These are phyloP conservation scores for Macroglossus sobrinus DNA, from an alignment of 2,113 vertebrate genomes.

Conservation along the genomic window DNA sequence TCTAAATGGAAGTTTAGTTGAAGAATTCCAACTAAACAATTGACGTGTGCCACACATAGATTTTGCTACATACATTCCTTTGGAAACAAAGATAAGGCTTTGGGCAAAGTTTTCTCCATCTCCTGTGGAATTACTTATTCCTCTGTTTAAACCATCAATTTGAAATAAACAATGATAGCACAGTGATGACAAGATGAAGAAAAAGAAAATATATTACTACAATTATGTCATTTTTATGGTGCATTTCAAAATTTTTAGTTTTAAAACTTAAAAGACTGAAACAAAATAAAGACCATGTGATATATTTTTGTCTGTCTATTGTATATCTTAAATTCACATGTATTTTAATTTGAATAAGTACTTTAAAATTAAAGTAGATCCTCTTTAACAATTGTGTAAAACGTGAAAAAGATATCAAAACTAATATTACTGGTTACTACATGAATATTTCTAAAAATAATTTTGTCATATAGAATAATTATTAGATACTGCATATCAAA, in stretches of 20 bases:
- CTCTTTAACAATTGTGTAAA: neutral
- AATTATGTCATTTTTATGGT: neutral
- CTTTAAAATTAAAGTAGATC: neutral
- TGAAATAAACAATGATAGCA: neutral
- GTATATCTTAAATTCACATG: neutral
- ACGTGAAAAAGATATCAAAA: neutral
- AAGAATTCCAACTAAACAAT: neutral
- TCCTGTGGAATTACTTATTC: neutral
- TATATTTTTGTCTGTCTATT: neutral
- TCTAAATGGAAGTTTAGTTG: neutral
- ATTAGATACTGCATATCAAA: too few species aligned
- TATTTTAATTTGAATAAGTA: neutral
- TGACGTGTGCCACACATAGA: neutral
- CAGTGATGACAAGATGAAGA: neutral
- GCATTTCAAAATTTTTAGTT: neutral
- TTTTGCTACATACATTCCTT: neutral
- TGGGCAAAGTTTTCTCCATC: neutral
- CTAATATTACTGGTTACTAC: neutral
- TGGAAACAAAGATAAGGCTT: neutral
- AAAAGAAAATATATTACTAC: neutral
- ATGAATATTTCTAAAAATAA: neutral
- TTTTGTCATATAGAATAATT: neutral
- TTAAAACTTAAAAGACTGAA: neutral
- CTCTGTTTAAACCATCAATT: neutral
- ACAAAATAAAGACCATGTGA: neutral